Evolutionary conservation across 1,140 invertebrate genomes (phyloP).

Genomic region (Mactra quadrangularis): DNA sequence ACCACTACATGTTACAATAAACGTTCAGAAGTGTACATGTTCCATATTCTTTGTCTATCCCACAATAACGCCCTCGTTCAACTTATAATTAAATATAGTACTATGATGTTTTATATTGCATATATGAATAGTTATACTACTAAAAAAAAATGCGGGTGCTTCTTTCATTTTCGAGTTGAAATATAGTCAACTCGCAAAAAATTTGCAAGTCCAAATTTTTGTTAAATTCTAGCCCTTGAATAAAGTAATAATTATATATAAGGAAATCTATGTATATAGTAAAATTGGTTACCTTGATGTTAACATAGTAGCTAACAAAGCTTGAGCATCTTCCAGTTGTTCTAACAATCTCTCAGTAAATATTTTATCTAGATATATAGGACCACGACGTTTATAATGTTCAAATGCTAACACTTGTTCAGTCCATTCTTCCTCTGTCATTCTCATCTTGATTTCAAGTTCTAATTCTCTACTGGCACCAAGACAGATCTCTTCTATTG

Average conservation of each 20-base stretch:
- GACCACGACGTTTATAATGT: constrained; percentile 82
- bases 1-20: too few relatives aligned
- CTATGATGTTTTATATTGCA: too few relatives aligned
- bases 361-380: constrained; percentile 82
- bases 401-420: constrained; percentile 84
- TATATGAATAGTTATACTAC: too few relatives aligned
- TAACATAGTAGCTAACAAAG: constrained; percentile 82
- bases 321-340: constrained; percentile 83
- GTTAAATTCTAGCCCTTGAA: too few relatives aligned
- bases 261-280: constrained; percentile 81
- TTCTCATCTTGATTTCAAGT: constrained; percentile 82
- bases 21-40: too few relatives aligned
- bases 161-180: too few relatives aligned
- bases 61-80: too few relatives aligned
- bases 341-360: constrained; percentile 82
- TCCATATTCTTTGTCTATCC: too few relatives aligned
- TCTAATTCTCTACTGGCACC: constrained; percentile 82
- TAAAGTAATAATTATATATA: too few relatives aligned
- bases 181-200: too few relatives aligned
- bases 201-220: too few relatives aligned
- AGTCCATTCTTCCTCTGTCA: constrained; percentile 84
- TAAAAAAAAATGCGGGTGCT: constrained; percentile 81
- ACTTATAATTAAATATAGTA: too few relatives aligned
- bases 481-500: constrained; percentile 82
- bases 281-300: constrained; percentile 79